These are phyloP conservation scores for Phaedon cochleariae DNA, from an alignment of 2,888 invertebrate genomes.

Conservation along the genomic window DNA sequence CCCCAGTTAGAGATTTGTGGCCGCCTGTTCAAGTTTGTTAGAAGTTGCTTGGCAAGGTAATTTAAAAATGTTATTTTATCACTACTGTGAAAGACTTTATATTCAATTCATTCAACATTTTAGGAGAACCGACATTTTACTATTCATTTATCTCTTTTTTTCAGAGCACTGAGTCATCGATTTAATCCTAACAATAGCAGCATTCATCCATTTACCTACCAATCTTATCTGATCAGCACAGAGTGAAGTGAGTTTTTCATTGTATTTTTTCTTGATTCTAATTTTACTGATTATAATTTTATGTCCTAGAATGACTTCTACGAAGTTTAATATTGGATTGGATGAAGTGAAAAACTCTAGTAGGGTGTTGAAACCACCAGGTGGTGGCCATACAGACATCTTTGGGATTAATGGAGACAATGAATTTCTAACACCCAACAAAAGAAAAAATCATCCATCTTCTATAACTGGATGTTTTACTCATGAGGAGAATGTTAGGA, in stretches of 20 bases:
- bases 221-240: background rate
- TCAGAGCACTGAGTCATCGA: slow-evolving; percentile 20
- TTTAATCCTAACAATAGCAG: slow-evolving; percentile 15
- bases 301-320: slow-evolving; percentile 52
- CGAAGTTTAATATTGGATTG: slow-evolving; percentile 50
- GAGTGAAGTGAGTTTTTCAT: background rate
- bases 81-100: background rate
- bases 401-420: slow-evolving; percentile 46
- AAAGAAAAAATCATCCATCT: slow-evolving; percentile 24
- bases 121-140: slow-evolving; percentile 11
- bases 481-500: slow-evolving; percentile 20
- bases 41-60: slow-evolving; percentile 24
- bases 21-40: slow-evolving; percentile 5
- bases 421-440: slow-evolving; percentile 23
- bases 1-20: slow-evolving; percentile 7
- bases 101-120: background rate
- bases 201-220: background rate
- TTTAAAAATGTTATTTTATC: background rate
- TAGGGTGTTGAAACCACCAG: slow-evolving; percentile 62
- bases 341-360: slow-evolving; percentile 50
- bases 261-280: background rate
- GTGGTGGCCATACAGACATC: slow-evolving; percentile 61
- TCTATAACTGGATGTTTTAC: slow-evolving; percentile 33
- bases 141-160: slow-evolving; percentile 6
- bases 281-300: background rate